Evolutionary conservation across 2,888 invertebrate species (phyloP).

Genomic region (Macrophya annulata): DNA sequence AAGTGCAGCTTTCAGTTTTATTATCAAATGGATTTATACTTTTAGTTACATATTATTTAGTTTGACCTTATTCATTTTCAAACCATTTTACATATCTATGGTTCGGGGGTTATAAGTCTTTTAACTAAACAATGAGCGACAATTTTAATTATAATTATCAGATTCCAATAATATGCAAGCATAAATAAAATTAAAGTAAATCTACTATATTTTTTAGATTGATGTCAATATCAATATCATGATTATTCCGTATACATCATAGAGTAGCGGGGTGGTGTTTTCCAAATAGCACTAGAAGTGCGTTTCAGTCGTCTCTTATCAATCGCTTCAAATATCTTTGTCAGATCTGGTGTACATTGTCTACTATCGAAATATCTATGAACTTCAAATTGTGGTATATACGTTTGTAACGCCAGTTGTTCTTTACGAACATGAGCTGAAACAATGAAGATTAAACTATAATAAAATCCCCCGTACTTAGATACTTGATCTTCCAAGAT

Average conservation of each 20-base stretch:
- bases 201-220: constrained; percentile 26
- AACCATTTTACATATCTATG: neutral
- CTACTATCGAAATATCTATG: constrained; percentile 82
- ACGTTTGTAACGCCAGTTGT: constrained; percentile 80
- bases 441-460: constrained; percentile 42
- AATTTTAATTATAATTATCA: constrained; percentile 8
- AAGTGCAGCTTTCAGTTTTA: neutral
- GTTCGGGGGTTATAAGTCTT: neutral
- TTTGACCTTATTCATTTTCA: constrained; percentile 21
- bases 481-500: neutral
- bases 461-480: neutral
- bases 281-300: constrained; percentile 89
- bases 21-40: constrained; percentile 34
- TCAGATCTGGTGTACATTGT: constrained; percentile 83
- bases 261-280: constrained; percentile 86
- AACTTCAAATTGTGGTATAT: constrained; percentile 78
- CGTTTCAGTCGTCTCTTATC: constrained; percentile 85
- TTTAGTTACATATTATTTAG: constrained; percentile 5
- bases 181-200: constrained; percentile 41
- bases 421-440: constrained; percentile 79
- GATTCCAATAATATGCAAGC: constrained; percentile 23
- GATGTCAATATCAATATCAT: neutral
- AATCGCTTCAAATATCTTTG: constrained; percentile 86
- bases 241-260: constrained; percentile 76
- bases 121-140: neutral